phyloP scores from a whole-genome alignment of 2,113 vertebrate genomes.

The Trichomycterus rosablanca region DNA sequence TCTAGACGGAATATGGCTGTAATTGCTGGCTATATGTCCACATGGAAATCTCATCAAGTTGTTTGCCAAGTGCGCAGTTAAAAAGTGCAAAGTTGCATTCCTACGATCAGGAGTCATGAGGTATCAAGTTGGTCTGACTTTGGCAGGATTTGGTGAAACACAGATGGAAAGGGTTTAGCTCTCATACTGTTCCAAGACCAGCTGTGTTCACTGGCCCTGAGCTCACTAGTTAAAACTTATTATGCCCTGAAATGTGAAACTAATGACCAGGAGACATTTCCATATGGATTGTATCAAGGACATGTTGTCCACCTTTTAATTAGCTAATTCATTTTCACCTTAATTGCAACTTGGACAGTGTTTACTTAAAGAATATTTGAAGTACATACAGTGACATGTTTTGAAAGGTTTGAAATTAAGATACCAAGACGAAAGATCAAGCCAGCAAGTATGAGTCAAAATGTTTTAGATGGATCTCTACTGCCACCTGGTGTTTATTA shows the following conservation, averaged over 20 bases:
- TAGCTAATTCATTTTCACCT: neutral
- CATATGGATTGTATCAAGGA: neutral
- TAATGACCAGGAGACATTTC: slow-evolving; percentile 35
- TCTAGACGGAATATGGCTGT: slow-evolving; percentile 75
- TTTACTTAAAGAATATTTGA: no score
- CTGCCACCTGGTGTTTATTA: slow-evolving; percentile 37
- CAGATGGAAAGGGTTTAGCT: slow-evolving; percentile 77
- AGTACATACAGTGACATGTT: neutral
- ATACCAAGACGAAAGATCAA: neutral
- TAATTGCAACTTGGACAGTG: neutral
- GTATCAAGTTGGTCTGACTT: slow-evolving; percentile 96
- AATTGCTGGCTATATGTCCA: slow-evolving; percentile 87
- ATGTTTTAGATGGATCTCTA: slow-evolving; percentile 30
- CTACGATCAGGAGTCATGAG: slow-evolving; percentile 94
- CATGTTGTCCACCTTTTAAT: neutral
- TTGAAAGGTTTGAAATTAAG: neutral
- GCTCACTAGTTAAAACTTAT: slow-evolving; percentile 83
- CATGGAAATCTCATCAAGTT: slow-evolving; percentile 85
- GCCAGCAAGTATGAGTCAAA: neutral
- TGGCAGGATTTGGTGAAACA: slow-evolving; percentile 83
- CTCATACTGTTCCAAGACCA: slow-evolving; percentile 77
- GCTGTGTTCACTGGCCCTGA: slow-evolving; percentile 77
- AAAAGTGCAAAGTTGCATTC: slow-evolving; percentile 94
- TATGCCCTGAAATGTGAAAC: slow-evolving; percentile 82
- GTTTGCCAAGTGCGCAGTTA: slow-evolving; percentile 60